A percentile compares a stretch with the other conserved stretches of the same genome.
Conservation (phyloP, 2,888 invertebrate genomes). For the Caenorhabditis sp. region DNA sequence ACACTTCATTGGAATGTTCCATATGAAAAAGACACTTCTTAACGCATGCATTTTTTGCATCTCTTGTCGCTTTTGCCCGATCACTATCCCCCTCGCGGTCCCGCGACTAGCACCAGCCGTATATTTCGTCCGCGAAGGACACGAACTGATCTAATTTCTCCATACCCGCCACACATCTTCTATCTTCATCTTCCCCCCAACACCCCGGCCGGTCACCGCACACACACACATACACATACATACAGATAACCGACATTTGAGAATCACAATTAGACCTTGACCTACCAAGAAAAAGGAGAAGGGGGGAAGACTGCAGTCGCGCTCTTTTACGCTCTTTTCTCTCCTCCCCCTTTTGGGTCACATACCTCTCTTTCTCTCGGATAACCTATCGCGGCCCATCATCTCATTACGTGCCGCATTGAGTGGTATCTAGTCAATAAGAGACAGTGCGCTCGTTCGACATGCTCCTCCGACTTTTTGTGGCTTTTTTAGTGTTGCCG, state of each 20-base stretch:
- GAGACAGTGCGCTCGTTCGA: slow-evolving; percentile 5
- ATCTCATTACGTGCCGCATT: slow-evolving; percentile 39
- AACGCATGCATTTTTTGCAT: not conserved
- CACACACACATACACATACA: not conserved
- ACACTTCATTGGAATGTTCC: slow-evolving; percentile 3
- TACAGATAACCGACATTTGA: slow-evolving; percentile 49
- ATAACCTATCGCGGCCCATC: slow-evolving; percentile 11
- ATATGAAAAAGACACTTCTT: not conserved
- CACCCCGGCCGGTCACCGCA: slow-evolving; percentile 20
- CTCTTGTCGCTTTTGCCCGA: slow-evolving; percentile 19
- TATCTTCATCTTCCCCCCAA: not conserved
- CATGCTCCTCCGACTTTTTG: slow-evolving; percentile 44
- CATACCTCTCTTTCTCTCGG: slow-evolving; percentile 7
- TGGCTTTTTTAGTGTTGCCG: slow-evolving; percentile 61
- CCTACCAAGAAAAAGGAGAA: slow-evolving; percentile 48
- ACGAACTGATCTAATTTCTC: slow-evolving; percentile 57
- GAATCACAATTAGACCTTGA: slow-evolving; percentile 61
- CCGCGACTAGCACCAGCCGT: slow-evolving; percentile 31
- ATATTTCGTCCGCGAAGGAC: slow-evolving; percentile 58
- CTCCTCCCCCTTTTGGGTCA: slow-evolving; percentile 46
- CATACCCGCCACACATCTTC: not conserved
- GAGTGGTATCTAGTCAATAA: slow-evolving; percentile 34
- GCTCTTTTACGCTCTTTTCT: slow-evolving; percentile 1
- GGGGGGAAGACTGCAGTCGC: slow-evolving; percentile 1
- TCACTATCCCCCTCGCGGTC: slow-evolving; percentile 24